Conservation (phyloP, 1,140 invertebrate genomes). For the Acromyrmex heyeri region DNA sequence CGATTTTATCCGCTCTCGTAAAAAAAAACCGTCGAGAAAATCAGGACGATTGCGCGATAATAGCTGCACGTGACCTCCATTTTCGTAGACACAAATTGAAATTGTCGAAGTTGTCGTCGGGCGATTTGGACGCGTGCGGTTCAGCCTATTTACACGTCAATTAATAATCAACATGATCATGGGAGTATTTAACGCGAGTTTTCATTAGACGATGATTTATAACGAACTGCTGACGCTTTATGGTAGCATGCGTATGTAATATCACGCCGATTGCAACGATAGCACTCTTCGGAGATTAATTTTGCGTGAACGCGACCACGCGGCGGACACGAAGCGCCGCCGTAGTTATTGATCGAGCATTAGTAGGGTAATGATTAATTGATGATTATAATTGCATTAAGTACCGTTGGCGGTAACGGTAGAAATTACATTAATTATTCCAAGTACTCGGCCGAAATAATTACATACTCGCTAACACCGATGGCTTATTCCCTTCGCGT, state of each 20-base stretch:
- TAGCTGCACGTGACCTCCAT: neutral
- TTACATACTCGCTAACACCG: slow-evolving; percentile 60
- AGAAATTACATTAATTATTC: slow-evolving; percentile 76
- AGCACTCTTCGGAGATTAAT: slow-evolving; percentile 62
- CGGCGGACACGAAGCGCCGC: slow-evolving; percentile 27
- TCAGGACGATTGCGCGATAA: neutral
- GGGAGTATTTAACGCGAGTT: slow-evolving; percentile 57
- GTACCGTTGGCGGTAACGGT: slow-evolving; percentile 63
- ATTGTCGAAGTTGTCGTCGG: slow-evolving; percentile 6
- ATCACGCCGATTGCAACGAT: slow-evolving; percentile 48
- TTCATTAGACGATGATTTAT: slow-evolving; percentile 59
- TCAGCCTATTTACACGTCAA: neutral
- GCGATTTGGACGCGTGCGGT: slow-evolving; percentile 1
- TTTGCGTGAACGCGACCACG: slow-evolving; percentile 54
- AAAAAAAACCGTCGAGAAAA: slow-evolving; percentile 11
- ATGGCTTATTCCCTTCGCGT: slow-evolving; percentile 59
- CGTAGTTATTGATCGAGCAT: slow-evolving; percentile 64
- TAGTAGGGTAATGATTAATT: slow-evolving; percentile 72
- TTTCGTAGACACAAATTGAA: neutral
- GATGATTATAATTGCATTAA: slow-evolving; percentile 75
- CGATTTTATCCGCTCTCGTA: slow-evolving; percentile 61
- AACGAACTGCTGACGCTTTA: slow-evolving; percentile 27
- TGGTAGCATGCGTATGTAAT: slow-evolving; percentile 35
- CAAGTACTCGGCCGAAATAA: slow-evolving; percentile 69
- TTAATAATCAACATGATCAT: slow-evolving; percentile 47